A percentile compares a stretch with the other conserved stretches of the same genome.
phyloP scores from a whole-genome alignment of 2,888 invertebrate genomes.

The Uloborus plumipes region DNA sequence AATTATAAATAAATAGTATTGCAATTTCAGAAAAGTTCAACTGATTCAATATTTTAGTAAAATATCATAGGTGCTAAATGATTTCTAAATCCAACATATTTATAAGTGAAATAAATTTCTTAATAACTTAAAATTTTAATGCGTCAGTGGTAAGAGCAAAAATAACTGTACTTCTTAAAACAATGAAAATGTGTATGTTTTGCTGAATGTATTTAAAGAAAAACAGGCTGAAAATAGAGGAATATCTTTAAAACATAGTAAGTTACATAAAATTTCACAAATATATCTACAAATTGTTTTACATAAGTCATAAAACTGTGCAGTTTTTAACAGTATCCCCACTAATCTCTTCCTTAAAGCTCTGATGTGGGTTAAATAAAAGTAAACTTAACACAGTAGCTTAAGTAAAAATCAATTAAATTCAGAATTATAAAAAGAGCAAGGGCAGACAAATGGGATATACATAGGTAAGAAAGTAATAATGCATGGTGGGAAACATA shows the following conservation, averaged over 20 bases:
- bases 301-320: slow-evolving; percentile 65
- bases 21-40: too few relatives aligned
- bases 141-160: too few relatives aligned
- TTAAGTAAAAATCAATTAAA: slow-evolving; percentile 41
- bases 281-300: slow-evolving; percentile 65
- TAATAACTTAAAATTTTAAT: too few relatives aligned
- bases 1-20: too few relatives aligned
- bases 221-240: slow-evolving; percentile 63
- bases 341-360: slow-evolving; percentile 63
- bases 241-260: slow-evolving; percentile 65
- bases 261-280: slow-evolving; percentile 65
- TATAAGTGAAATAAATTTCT: too few relatives aligned
- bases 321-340: slow-evolving; percentile 63
- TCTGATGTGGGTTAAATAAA: slow-evolving; percentile 62
- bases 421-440: slow-evolving; percentile 22
- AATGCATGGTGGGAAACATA: too few relatives aligned
- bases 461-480: too few relatives aligned
- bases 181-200: not conserved
- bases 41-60: too few relatives aligned
- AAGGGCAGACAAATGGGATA: slow-evolving; percentile 40
- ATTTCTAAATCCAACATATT: too few relatives aligned
- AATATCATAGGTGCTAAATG: too few relatives aligned
- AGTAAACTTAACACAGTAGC: slow-evolving; percentile 43
- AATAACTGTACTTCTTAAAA: too few relatives aligned
- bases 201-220: slow-evolving; percentile 57